Conservation (phyloP, 2,113 vertebrate genomes). For the Nicator chloris region DNA sequence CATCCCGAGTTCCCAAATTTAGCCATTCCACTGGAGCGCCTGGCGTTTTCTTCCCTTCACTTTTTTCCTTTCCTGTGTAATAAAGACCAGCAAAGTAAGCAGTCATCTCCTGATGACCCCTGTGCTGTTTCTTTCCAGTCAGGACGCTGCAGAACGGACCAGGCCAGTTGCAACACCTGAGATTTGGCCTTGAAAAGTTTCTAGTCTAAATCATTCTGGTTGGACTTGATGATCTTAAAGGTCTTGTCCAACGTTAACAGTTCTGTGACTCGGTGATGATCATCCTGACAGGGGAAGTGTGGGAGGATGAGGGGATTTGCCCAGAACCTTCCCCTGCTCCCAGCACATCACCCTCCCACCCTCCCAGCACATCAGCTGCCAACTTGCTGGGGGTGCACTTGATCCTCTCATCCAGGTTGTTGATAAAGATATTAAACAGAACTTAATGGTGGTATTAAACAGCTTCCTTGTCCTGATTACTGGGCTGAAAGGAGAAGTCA, state of each 20-base stretch:
- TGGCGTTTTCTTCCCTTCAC: neutral
- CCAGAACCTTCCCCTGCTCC: neutral
- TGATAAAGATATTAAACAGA: neutral
- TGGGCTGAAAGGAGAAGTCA: neutral
- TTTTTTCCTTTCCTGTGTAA: neutral
- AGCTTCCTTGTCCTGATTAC: neutral
- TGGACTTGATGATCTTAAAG: neutral
- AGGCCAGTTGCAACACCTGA: neutral
- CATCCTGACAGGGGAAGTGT: neutral
- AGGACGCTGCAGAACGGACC: neutral
- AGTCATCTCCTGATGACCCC: neutral
- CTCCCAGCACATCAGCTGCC: neutral
- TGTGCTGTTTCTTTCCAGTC: neutral
- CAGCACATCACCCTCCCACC: neutral
- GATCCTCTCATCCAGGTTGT: neutral
- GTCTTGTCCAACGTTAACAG: accelerated
- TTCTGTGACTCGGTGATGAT: neutral
- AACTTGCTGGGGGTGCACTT: neutral
- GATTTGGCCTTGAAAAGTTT: neutral
- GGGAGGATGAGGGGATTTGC: neutral
- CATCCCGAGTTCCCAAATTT: slow-evolving; percentile 50
- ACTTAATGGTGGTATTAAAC: neutral
- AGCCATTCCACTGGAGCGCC: neutral
- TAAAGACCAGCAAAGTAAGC: neutral
- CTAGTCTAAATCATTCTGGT: neutral